Percentiles rank a stretch among this genome's conserved stretches.
Evolutionary conservation across 2,888 invertebrate species (phyloP).

Genomic region (Psylliodes chrysocephalus): DNA sequence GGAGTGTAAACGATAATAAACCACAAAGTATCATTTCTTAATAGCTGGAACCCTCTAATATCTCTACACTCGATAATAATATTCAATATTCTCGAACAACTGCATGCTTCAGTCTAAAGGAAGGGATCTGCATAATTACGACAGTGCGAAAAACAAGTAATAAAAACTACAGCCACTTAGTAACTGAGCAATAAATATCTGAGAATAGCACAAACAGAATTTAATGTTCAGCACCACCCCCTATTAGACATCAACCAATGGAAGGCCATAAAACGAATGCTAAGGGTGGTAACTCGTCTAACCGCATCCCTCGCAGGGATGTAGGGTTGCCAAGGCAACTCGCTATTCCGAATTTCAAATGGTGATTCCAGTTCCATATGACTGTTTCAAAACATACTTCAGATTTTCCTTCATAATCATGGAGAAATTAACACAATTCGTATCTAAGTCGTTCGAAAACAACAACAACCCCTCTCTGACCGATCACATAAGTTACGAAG

Average conservation of each 20-base stretch:
- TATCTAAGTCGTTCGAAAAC: constrained; percentile 85
- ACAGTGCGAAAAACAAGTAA: constrained; percentile 61
- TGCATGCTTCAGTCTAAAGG: constrained; percentile 58
- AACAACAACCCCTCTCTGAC: constrained; percentile 55
- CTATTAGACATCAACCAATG: constrained; percentile 54
- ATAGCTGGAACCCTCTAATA: neutral
- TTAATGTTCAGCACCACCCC: constrained; percentile 51
- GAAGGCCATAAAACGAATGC: constrained; percentile 38
- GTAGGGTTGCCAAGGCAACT: constrained; percentile 61
- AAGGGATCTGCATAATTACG: constrained; percentile 62
- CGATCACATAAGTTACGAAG: constrained; percentile 53
- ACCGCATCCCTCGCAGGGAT: constrained; percentile 56
- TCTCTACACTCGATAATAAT: constrained; percentile 34
- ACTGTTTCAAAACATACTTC: constrained; percentile 58
- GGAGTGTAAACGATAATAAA: neutral
- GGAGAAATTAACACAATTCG: constrained; percentile 92
- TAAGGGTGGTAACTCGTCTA: constrained; percentile 54
- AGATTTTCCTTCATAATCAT: constrained; percentile 65
- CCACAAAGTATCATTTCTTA: constrained; percentile 10
- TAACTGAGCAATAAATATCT: constrained; percentile 59
- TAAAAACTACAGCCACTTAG: constrained; percentile 64
- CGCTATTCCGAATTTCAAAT: constrained; percentile 59
- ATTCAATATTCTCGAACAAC: constrained; percentile 39
- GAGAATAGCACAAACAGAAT: constrained; percentile 50
- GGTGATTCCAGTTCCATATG: constrained; percentile 59